phyloP scores from a whole-genome alignment of 1,140 invertebrate species.

The Ceratina australensis region DNA sequence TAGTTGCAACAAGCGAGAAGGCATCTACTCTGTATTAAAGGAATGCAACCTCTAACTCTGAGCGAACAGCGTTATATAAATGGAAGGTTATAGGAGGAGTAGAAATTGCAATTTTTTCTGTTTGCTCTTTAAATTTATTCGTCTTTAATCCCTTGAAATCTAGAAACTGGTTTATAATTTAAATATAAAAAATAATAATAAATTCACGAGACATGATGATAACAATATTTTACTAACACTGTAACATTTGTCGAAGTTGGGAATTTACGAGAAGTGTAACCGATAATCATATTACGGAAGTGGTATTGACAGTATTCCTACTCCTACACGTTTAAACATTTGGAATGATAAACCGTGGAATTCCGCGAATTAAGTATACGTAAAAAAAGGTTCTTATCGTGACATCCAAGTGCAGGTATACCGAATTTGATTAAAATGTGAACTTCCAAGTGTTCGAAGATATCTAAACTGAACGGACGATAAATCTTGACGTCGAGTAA shows the following conservation, averaged over 20 bases:
- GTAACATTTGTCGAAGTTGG: too few species aligned
- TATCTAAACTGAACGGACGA: too few species aligned
- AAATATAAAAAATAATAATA: too few species aligned
- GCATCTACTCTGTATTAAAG: conserved; percentile 12
- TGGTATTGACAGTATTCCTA: background rate
- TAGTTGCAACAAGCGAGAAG: background rate
- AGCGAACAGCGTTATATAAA: conserved; percentile 4
- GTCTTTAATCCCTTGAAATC: too few species aligned
- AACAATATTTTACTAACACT: background rate
- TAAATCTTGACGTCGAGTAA: too few species aligned
- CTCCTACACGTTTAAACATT: too few species aligned
- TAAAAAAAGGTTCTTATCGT: background rate
- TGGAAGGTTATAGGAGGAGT: background rate
- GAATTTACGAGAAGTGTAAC: background rate
- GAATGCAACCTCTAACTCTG: conserved; percentile 7
- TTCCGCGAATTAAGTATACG: background rate
- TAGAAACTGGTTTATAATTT: too few species aligned
- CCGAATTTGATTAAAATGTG: too few species aligned
- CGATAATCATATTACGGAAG: background rate
- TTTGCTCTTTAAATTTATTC: too few species aligned
- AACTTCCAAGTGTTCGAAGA: too few species aligned
- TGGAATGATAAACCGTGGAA: background rate
- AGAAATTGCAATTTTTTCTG: background rate
- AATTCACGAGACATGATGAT: too few species aligned
- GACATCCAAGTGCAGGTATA: too few species aligned